Conservation (phyloP, 2,888 invertebrate species). For the Brachyptera putata region DNA sequence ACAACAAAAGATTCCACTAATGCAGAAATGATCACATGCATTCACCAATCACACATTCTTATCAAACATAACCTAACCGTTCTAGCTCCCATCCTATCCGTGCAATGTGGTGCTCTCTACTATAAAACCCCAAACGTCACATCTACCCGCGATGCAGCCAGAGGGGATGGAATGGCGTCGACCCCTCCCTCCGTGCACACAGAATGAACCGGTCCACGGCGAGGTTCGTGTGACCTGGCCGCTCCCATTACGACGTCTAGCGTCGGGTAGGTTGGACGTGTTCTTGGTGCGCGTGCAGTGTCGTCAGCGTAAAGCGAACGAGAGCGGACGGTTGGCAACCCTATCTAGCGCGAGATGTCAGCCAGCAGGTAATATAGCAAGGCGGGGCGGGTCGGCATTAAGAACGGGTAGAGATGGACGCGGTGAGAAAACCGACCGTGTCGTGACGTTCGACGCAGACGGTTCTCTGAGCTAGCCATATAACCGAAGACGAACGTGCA, state of each 20-base stretch:
- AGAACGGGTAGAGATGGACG: constrained; percentile 24
- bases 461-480: too few relatives aligned
- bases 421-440: constrained; percentile 25
- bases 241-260: constrained; percentile 32
- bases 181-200: constrained; percentile 7
- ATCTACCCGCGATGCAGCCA: background rate
- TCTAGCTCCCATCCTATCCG: too few relatives aligned
- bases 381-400: constrained; percentile 29
- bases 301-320: background rate
- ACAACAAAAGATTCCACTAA: too few relatives aligned
- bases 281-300: constrained; percentile 16
- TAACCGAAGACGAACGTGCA: background rate
- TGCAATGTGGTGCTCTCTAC: background rate
- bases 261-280: constrained; percentile 29
- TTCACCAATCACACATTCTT: background rate
- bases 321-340: too few relatives aligned
- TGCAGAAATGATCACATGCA: too few relatives aligned
- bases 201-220: constrained; percentile 15
- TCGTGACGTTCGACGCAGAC: constrained; percentile 27
- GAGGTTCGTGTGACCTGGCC: constrained; percentile 31
- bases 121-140: too few relatives aligned
- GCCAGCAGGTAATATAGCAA: constrained; percentile 30
- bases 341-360: constrained; percentile 29
- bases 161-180: too few relatives aligned
- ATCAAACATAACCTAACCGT: background rate